Percentiles rank a stretch among this genome's conserved stretches.
These are phyloP conservation scores for Onthophagus taurus DNA, from an alignment of 1,140 invertebrate species.

Conservation along the genomic window DNA sequence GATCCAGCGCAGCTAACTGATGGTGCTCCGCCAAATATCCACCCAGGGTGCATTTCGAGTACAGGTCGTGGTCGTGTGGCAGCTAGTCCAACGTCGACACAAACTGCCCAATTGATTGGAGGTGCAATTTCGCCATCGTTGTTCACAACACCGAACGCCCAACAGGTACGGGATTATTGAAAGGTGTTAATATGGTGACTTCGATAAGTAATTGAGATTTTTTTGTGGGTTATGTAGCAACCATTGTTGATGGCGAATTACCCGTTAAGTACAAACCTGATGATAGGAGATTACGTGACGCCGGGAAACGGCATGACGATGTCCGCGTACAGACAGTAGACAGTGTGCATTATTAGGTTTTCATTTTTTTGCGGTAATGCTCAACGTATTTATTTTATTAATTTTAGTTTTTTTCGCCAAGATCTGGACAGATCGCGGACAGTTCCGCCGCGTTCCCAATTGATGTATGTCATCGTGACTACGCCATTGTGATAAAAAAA, in stretches of 20 bases:
- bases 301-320: conserved; percentile 40
- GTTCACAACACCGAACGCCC: conserved; percentile 40
- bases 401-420: conserved; percentile 8
- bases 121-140: conserved; percentile 62
- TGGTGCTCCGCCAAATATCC: conserved; percentile 51
- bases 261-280: conserved; percentile 64
- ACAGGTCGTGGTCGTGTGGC: conserved; percentile 50
- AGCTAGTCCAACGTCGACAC: conserved; percentile 51
- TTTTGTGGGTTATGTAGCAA: conserved; percentile 37
- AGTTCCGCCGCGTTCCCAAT: no score
- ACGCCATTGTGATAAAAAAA: no score
- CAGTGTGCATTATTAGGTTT: conserved; percentile 10
- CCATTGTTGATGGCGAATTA: conserved; percentile 55
- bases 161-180: conserved; percentile 20
- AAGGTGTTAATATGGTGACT: not conserved
- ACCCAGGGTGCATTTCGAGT: conserved; percentile 53
- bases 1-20: conserved; percentile 27
- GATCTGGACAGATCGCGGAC: conserved; percentile 14
- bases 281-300: conserved; percentile 71
- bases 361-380: conserved; percentile 18
- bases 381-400: conserved; percentile 16
- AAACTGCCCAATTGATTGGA: conserved; percentile 59
- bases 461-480: no score
- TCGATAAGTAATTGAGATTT: not conserved
- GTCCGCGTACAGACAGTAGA: conserved; percentile 42